Conservation (phyloP, 1,140 invertebrate genomes). For the Diabrotica undecimpunctata region DNA sequence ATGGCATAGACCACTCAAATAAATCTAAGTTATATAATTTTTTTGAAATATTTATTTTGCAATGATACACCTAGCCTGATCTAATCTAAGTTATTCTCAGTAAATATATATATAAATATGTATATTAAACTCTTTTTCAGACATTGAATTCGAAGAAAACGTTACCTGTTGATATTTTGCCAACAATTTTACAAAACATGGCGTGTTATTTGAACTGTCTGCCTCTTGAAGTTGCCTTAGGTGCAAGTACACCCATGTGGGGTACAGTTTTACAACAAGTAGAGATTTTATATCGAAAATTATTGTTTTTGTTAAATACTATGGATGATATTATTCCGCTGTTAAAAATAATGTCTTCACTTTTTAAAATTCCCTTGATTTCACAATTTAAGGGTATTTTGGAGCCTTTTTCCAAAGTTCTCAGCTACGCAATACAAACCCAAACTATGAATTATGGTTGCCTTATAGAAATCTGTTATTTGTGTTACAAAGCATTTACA, state of each 20-base stretch:
- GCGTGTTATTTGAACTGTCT: constrained; percentile 91
- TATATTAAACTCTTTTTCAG: constrained; percentile 48
- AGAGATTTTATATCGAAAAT: constrained; percentile 80
- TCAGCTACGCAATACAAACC: constrained; percentile 88
- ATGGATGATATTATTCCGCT: constrained; percentile 73
- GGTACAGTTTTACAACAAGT: constrained; percentile 73
- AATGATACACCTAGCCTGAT: too few species aligned
- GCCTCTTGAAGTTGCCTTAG: constrained; percentile 75
- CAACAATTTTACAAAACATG: constrained; percentile 81
- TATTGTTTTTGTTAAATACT: constrained; percentile 69
- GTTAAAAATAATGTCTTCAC: constrained; percentile 79
- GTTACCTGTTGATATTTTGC: constrained; percentile 70
- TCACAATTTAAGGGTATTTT: constrained; percentile 76
- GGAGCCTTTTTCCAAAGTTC: constrained; percentile 94
- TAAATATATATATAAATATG: too few species aligned
- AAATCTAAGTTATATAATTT: too few species aligned
- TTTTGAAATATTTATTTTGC: too few species aligned
- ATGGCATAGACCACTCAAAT: too few species aligned
- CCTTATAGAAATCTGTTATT: constrained; percentile 83
- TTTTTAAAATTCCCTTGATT: constrained; percentile 82
- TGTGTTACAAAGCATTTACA: constrained; percentile 83
- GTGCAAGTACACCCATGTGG: constrained; percentile 67
- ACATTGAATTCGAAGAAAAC: constrained; percentile 85
- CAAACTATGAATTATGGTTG: constrained; percentile 79
- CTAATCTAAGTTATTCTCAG: too few species aligned